Conservation (phyloP, 2,888 invertebrate species). For the Cryptocheilus praepositus region DNA sequence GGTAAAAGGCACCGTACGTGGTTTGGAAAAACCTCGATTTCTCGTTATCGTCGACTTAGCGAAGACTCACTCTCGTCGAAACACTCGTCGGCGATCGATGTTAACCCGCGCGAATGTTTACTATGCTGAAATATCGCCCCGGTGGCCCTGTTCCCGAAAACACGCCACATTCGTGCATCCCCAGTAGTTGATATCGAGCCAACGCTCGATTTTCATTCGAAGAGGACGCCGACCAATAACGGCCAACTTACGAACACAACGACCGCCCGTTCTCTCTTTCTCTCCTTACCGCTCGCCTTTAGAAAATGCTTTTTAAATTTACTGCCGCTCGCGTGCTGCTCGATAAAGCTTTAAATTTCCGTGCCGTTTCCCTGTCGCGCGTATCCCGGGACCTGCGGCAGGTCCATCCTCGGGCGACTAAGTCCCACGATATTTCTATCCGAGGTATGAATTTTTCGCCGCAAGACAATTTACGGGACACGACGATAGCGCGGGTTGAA, state of each 20-base stretch:
- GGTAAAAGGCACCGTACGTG: no score
- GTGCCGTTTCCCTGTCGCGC: neutral
- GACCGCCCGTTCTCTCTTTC: no score
- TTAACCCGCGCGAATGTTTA: slow-evolving; percentile 24
- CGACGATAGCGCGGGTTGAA: no score
- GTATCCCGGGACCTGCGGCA: no score
- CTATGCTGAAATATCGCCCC: slow-evolving; percentile 24
- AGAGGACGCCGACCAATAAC: slow-evolving; percentile 25
- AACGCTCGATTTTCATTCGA: slow-evolving; percentile 22
- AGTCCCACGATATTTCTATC: no score
- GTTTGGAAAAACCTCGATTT: no score
- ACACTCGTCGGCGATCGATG: neutral
- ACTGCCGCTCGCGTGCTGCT: slow-evolving; percentile 21
- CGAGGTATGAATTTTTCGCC: no score
- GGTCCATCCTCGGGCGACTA: no score
- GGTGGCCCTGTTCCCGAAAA: slow-evolving; percentile 32
- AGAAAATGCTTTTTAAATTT: slow-evolving; percentile 38
- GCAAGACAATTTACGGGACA: no score
- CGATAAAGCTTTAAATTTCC: slow-evolving; percentile 32
- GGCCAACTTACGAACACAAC: slow-evolving; percentile 12
- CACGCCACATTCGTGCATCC: slow-evolving; percentile 24
- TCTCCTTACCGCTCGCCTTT: neutral
- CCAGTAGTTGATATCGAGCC: slow-evolving; percentile 28
- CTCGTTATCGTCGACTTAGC: no score
- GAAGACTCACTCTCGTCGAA: no score